Conservation (phyloP, 2,888 invertebrate genomes). For the Synanthedon formicaeformis region DNA sequence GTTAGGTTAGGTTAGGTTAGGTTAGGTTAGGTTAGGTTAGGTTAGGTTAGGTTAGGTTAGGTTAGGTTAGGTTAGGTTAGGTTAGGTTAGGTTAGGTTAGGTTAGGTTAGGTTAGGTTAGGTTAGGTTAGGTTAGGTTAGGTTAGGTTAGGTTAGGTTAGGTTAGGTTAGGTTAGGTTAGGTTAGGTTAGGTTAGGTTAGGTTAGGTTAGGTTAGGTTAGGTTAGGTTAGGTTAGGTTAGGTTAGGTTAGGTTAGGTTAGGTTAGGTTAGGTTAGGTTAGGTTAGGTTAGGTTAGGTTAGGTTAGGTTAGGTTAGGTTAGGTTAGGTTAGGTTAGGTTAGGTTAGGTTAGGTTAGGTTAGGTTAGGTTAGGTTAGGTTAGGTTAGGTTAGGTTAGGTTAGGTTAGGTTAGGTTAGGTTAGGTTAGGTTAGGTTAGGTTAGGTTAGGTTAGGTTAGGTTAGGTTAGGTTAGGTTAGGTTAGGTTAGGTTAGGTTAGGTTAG, state of each 20-base stretch:
- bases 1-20: no score
- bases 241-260: not conserved
- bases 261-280: constrained; percentile 9
- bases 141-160: no score
- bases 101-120: no score
- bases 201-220: no score
- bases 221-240: no score
- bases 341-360: constrained; percentile 8
- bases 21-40: no score
- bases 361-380: constrained; percentile 8
- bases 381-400: constrained; percentile 9
- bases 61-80: no score
- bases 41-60: no score
- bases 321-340: constrained; percentile 6
- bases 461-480: constrained; percentile 3
- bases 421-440: constrained; percentile 6
- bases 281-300: constrained; percentile 11
- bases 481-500: constrained; percentile 8
- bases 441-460: constrained; percentile 6
- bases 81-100: no score
- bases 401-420: constrained; percentile 10
- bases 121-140: no score
- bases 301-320: constrained; percentile 8
- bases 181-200: no score
- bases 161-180: no score